phyloP scores from a whole-genome alignment of 2,113 vertebrate genomes.

The Atherinomorus stipes region DNA sequence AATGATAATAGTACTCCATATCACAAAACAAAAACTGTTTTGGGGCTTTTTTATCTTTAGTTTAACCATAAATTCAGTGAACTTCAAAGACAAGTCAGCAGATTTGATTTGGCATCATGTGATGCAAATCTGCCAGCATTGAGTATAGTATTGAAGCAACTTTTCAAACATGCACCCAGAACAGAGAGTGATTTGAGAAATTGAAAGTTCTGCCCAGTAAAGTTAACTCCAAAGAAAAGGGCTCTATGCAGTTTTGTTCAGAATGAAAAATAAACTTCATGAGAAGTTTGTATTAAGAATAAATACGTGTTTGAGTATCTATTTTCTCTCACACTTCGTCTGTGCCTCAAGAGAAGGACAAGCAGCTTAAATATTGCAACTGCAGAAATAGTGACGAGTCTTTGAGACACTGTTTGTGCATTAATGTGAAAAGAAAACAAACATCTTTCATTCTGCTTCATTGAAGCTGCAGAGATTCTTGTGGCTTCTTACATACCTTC shows the following conservation, averaged over 20 bases:
- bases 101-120: background rate
- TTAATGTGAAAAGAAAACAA: background rate
- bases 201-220: background rate
- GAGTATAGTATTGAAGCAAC: no score
- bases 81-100: background rate
- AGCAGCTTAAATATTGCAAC: background rate
- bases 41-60: no score
- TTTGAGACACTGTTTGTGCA: background rate
- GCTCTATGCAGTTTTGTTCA: background rate
- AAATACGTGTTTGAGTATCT: background rate
- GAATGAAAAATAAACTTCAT: background rate
- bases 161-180: background rate
- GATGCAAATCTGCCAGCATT: no score
- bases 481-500: slow-evolving; percentile 79
- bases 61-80: background rate
- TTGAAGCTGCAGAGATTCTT: slow-evolving; percentile 28
- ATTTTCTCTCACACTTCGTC: background rate
- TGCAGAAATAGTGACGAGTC: background rate
- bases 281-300: background rate
- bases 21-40: background rate
- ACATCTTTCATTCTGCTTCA: slow-evolving; percentile 26
- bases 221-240: background rate
- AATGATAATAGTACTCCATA: background rate
- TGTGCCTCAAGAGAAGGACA: background rate
- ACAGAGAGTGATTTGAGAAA: background rate